These are phyloP conservation scores for Thalassarche chlororhynchos DNA, from an alignment of 2,113 vertebrate species.

Conservation along the genomic window DNA sequence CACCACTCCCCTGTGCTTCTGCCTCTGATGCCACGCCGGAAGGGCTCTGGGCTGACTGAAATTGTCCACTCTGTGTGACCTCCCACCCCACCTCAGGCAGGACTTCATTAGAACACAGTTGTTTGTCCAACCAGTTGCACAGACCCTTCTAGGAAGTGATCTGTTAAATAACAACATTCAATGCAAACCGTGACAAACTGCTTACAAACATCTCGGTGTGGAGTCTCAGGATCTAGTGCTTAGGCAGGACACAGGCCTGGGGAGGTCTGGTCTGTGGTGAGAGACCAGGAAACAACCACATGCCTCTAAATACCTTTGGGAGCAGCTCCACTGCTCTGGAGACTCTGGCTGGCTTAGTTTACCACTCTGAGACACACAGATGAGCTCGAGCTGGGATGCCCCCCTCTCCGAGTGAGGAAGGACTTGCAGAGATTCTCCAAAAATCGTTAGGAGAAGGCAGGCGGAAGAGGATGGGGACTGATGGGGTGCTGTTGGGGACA, in stretches of 20 bases:
- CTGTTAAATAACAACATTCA: background rate
- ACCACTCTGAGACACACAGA: accelerated
- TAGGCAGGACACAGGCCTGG: background rate
- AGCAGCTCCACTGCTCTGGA: background rate
- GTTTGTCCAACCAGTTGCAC: background rate
- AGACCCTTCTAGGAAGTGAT: background rate
- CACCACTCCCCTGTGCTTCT: background rate
- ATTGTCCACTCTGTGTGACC: background rate
- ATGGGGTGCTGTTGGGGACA: accelerated
- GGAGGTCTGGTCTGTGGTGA: background rate
- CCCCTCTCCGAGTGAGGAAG: background rate
- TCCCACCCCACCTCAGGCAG: background rate
- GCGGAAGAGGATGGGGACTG: background rate
- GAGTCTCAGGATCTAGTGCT: background rate
- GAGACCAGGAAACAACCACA: background rate
- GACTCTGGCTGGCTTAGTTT: background rate
- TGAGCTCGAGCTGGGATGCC: background rate
- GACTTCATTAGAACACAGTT: background rate
- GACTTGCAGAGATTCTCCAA: background rate
- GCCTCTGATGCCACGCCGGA: background rate
- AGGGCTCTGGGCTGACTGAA: background rate
- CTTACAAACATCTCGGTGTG: background rate
- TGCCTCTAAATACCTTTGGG: background rate
- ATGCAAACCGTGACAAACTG: background rate
- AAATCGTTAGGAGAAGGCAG: background rate